These are phyloP conservation scores for Mactromeris polynyma DNA, from an alignment of 2,888 invertebrate species.

Conservation along the genomic window DNA sequence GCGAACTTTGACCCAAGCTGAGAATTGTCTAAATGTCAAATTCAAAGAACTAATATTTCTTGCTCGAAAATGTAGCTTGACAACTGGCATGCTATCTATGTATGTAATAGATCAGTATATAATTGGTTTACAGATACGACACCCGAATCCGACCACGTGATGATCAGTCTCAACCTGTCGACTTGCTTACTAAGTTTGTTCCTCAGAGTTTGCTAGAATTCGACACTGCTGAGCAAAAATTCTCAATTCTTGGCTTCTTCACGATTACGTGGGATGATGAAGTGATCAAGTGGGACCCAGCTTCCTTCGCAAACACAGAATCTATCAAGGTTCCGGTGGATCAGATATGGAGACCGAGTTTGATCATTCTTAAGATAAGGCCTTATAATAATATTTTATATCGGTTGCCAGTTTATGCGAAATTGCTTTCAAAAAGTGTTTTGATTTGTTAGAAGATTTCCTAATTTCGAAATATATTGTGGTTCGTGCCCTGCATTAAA, in stretches of 20 bases:
- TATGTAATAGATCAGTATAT: no score
- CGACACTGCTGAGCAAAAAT: constrained; percentile 65
- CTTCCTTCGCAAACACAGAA: constrained; percentile 26
- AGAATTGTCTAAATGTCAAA: no score
- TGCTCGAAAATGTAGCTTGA: no score
- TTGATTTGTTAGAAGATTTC: no score
- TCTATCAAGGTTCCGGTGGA: constrained; percentile 54
- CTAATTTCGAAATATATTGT: no score
- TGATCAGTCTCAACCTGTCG: constrained; percentile 50
- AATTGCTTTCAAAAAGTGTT: no score
- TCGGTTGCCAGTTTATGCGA: no score
- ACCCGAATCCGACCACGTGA: constrained; percentile 58
- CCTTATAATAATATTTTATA: no score
- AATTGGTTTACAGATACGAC: constrained; percentile 59
- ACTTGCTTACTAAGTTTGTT: constrained; percentile 46
- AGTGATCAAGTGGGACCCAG: constrained; percentile 58
- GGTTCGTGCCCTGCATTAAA: no score
- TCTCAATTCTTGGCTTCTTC: constrained; percentile 63
- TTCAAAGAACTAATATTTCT: no score
- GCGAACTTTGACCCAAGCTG: no score
- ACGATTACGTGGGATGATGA: constrained; percentile 61
- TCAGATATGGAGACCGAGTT: constrained; percentile 65
- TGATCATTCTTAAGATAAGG: constrained; percentile 59
- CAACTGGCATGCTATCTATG: no score
- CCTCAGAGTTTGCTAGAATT: constrained; percentile 63